These are phyloP conservation scores for Nothoprocta perdicaria DNA, from an alignment of 2,113 vertebrate species.

Conservation along the genomic window DNA sequence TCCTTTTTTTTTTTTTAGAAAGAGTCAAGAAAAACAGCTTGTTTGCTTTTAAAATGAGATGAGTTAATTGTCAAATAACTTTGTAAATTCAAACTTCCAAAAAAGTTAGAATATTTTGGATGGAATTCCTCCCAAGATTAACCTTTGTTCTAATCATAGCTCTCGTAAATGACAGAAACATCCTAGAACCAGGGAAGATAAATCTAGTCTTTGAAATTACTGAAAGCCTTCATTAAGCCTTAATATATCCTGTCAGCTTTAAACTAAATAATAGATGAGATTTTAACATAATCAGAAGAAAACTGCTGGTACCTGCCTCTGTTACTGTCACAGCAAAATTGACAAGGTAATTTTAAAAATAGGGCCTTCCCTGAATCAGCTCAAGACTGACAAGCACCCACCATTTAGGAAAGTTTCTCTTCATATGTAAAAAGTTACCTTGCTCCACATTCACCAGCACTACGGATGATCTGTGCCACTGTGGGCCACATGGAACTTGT, in stretches of 20 bases:
- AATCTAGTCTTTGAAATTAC: conserved; percentile 81
- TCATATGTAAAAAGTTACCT: conserved; percentile 33
- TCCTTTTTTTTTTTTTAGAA: neutral
- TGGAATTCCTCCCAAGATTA: conserved; percentile 70
- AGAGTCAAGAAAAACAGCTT: neutral
- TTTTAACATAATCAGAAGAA: conserved; percentile 91
- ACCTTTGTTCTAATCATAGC: conserved; percentile 72
- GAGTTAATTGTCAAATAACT: neutral
- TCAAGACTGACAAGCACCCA: conserved; percentile 68
- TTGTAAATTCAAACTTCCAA: conserved; percentile 12
- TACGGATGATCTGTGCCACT: conserved; percentile 3
- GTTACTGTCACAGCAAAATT: conserved; percentile 82
- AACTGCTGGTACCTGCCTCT: conserved; percentile 87
- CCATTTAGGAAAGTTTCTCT: conserved; percentile 66
- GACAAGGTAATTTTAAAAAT: conserved; percentile 84
- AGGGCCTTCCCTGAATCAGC: conserved; percentile 72
- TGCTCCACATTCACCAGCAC: neutral
- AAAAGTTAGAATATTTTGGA: conserved; percentile 68
- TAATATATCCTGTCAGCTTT: conserved; percentile 87
- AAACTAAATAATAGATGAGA: conserved; percentile 88
- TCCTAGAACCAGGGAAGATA: conserved; percentile 77
- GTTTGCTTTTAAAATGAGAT: neutral
- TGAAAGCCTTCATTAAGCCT: conserved; percentile 86
- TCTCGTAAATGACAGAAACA: conserved; percentile 51
- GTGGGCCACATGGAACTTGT: accelerated